These are phyloP conservation scores for Meloidogyne floridensis DNA, from an alignment of 1,140 invertebrate species.

Conservation along the genomic window DNA sequence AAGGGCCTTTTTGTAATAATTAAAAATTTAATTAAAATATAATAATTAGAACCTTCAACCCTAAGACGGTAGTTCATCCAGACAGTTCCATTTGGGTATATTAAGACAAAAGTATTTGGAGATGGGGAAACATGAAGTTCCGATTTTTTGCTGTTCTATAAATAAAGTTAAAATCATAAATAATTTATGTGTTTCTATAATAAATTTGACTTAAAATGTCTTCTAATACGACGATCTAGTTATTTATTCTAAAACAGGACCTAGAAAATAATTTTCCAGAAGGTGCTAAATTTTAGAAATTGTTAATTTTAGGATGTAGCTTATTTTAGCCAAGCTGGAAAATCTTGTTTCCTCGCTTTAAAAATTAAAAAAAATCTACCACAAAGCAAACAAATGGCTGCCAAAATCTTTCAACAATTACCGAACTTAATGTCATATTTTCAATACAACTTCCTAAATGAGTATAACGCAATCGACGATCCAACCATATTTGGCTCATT, in stretches of 20 bases:
- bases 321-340: too few species aligned
- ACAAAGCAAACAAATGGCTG: conserved; percentile 51
- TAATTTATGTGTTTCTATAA: neutral
- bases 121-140: conserved; percentile 52
- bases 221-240: too few species aligned
- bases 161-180: conserved; percentile 29
- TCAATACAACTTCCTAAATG: conserved; percentile 45
- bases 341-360: neutral
- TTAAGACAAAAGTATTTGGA: conserved; percentile 51
- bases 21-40: conserved; percentile 29
- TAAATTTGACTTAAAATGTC: conserved; percentile 4
- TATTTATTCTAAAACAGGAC: too few species aligned
- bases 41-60: conserved; percentile 45
- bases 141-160: conserved; percentile 47
- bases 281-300: too few species aligned
- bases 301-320: too few species aligned
- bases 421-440: conserved; percentile 51
- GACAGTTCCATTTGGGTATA: conserved; percentile 54
- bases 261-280: too few species aligned
- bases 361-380: neutral
- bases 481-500: conserved; percentile 56
- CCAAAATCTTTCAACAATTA: conserved; percentile 52
- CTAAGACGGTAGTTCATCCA: conserved; percentile 54
- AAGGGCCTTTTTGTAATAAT: conserved; percentile 27
- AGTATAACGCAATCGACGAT: conserved; percentile 38